Percentiles rank a stretch among this genome's conserved stretches.
phyloP scores from a whole-genome alignment of 2,888 invertebrate species.

The Marasmarcha lunaedactyla region DNA sequence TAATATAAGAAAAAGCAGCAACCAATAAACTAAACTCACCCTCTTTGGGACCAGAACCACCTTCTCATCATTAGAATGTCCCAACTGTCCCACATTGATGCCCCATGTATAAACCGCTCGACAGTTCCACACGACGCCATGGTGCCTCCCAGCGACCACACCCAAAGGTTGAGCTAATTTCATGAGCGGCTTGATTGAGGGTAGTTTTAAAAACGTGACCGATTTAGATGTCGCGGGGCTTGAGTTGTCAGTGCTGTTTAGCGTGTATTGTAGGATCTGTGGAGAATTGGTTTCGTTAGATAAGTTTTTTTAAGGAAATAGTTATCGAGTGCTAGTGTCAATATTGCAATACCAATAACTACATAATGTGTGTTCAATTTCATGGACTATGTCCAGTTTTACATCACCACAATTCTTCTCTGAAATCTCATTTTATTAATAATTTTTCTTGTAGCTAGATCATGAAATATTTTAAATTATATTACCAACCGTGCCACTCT shows the following conservation, averaged over 20 bases:
- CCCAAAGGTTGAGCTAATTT: slow-evolving; percentile 49
- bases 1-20: too few species aligned
- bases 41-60: slow-evolving; percentile 54
- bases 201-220: slow-evolving; percentile 35
- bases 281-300: too few species aligned
- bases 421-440: too few species aligned
- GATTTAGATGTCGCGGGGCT: slow-evolving; percentile 44
- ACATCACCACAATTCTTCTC: too few species aligned
- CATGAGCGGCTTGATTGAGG: slow-evolving; percentile 37
- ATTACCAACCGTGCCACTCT: slow-evolving; percentile 2
- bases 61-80: slow-evolving; percentile 69
- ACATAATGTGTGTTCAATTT: too few species aligned
- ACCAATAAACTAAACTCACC: slow-evolving; percentile 27
- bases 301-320: too few species aligned
- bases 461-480: too few species aligned
- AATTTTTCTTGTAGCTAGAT: too few species aligned
- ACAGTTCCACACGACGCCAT: slow-evolving; percentile 77
- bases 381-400: too few species aligned
- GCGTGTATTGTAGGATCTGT: slow-evolving; percentile 50
- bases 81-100: slow-evolving; percentile 84
- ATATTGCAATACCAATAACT: too few species aligned
- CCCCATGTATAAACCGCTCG: slow-evolving; percentile 83
- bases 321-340: too few species aligned
- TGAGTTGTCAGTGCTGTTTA: slow-evolving; percentile 40
- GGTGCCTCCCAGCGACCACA: slow-evolving; percentile 77